These are phyloP conservation scores for Drosophila watanabei DNA, from an alignment of 1,140 invertebrate genomes.

Conservation along the genomic window DNA sequence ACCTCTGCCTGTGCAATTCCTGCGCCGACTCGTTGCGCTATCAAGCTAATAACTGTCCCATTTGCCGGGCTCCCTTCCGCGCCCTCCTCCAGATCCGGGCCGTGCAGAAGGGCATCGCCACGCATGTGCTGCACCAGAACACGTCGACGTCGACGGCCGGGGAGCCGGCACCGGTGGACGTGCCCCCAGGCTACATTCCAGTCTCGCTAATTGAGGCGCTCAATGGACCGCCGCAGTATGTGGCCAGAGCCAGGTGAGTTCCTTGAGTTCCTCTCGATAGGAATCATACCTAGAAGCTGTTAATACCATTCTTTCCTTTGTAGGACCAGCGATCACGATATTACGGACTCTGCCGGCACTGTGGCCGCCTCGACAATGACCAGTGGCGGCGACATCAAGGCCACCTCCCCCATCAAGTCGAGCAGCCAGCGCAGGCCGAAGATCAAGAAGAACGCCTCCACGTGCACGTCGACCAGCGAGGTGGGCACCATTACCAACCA, in stretches of 20 bases:
- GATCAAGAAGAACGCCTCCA: constrained; percentile 78
- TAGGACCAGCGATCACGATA: constrained; percentile 55
- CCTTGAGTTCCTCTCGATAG: constrained; percentile 21
- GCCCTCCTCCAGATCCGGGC: constrained; percentile 98
- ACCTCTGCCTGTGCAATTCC: constrained; percentile 98
- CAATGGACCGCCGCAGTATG: constrained; percentile 92
- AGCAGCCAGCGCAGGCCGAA: constrained; percentile 72
- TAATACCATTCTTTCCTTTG: neutral
- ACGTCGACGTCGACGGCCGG: constrained; percentile 83
- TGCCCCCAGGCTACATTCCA: constrained; percentile 97
- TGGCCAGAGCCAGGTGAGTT: constrained; percentile 64
- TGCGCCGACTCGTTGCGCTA: constrained; percentile 98
- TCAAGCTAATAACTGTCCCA: constrained; percentile 99
- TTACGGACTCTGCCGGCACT: constrained; percentile 47
- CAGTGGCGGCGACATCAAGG: constrained; percentile 64
- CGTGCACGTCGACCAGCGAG: constrained; percentile 75
- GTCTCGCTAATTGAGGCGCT: constrained; percentile 98
- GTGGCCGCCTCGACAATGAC: constrained; percentile 61
- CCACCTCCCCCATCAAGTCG: constrained; percentile 73
- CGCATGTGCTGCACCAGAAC: constrained; percentile 86
- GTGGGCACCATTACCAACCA: constrained; percentile 67
- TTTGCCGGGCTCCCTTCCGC: constrained; percentile 98
- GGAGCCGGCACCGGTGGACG: constrained; percentile 82
- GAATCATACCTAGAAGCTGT: neutral
- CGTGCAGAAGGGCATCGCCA: constrained; percentile 91